Evolutionary conservation across 2,888 invertebrate species (phyloP), one percentile per base, ranked within the genome.

Genomic region (Eudemis profundana): DNA sequence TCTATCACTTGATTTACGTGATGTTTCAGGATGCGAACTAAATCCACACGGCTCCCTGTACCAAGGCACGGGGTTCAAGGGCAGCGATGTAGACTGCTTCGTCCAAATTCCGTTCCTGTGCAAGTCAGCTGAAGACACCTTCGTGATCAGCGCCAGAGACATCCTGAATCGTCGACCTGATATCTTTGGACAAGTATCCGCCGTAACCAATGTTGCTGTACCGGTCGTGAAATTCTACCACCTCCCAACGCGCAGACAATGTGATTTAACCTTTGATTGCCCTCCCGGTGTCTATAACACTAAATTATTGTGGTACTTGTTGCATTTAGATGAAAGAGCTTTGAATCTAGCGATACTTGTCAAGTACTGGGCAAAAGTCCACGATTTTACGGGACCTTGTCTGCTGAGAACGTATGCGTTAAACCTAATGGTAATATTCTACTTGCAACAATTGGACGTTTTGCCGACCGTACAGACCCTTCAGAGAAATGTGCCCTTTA

Each of bases 191-290:
- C 84, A 93, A 44, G 81, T 94, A 14, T 72, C 93, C 27, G 84
- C 93, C 2, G 94, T 95, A 72, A 92, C 93, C 0, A 84, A 84
- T 44, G 95, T 95, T 0, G 93, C 94, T 70, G 94, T 94, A 2
- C 96, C 96, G 2, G 94, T 96, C 62, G 93, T 96, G 4, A 95
- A 94, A 74, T 94, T 94, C 75, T 80, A 84, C 33, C 94, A 95
- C 71, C 70, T 77, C 1, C 77, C 81, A 4, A 94, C 94, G 0
- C 84, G 89, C 0, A 88, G 93, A 3, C 92, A 90, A 51, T 93
- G 95, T 70, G 96, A 96, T 77, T 86, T 96, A 17, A 95, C 94
- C 60, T 93, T 95, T 71, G 93, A 93, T 66, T 94, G 93, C 72
- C 85, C 91, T 56, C 83, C 94, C 10, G 95, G 94, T 4, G 93